Evolutionary conservation across 2,113 vertebrate genomes (phyloP).

Genomic region (Sinocyclocheilus anophthalmus): DNA sequence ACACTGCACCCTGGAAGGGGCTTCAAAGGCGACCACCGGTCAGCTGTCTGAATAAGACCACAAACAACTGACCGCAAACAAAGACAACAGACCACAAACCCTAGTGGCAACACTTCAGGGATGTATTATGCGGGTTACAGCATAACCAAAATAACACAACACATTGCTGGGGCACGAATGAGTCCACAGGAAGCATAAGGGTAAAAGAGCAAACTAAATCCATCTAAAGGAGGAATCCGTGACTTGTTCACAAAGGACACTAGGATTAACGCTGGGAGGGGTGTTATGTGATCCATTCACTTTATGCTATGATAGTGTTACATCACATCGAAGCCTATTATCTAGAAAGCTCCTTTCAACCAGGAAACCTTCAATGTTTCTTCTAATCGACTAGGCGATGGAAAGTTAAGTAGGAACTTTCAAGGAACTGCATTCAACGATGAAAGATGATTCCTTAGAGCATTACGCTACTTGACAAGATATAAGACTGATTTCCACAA

Average conservation of each 20-base stretch:
- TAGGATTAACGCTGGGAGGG: not conserved
- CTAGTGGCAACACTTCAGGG: not conserved
- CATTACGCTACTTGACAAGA: not conserved
- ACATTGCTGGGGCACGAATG: not conserved
- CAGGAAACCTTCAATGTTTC: not conserved
- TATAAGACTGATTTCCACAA: not conserved
- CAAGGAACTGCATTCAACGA: not conserved
- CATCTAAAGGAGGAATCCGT: not conserved
- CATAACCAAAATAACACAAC: not conserved
- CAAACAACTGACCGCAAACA: not conserved
- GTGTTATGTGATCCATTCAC: not conserved
- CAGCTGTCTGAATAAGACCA: not conserved
- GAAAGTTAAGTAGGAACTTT: not conserved
- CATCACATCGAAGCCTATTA: not conserved
- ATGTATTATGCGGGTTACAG: not conserved
- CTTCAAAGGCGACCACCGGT: not conserved
- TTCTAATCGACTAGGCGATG: not conserved
- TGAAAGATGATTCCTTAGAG: not conserved
- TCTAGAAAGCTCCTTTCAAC: not conserved
- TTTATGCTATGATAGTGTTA: not conserved
- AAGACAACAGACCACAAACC: not conserved
- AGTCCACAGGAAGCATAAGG: not conserved
- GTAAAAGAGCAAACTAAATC: slow-evolving; percentile 2
- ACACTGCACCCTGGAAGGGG: slow-evolving; percentile 15
- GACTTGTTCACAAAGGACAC: slow-evolving; percentile 15